Conservation (phyloP, 2,888 invertebrate species). For the Mythimna vitellina region DNA sequence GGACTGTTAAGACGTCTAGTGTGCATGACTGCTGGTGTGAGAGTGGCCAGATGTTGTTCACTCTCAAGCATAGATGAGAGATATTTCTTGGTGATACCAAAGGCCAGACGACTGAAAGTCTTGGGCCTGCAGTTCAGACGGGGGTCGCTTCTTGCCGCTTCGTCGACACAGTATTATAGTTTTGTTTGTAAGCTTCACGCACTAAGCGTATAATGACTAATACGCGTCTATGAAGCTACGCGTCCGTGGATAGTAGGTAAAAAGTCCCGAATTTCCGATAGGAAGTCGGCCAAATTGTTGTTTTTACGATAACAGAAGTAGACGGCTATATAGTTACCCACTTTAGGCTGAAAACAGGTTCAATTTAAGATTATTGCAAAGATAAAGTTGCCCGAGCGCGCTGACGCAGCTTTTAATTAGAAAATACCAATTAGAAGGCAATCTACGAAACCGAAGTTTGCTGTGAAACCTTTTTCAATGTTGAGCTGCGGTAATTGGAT, state of each 20-base stretch:
- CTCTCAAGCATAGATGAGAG: no score
- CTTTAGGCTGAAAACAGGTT: neutral
- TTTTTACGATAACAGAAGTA: neutral
- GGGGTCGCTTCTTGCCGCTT: no score
- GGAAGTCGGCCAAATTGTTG: neutral
- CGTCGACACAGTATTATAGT: no score
- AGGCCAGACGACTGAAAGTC: neutral
- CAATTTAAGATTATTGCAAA: slow-evolving; percentile 20
- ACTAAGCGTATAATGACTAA: no score
- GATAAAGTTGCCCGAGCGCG: slow-evolving; percentile 11
- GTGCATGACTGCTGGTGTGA: neutral
- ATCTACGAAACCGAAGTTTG: slow-evolving; percentile 41
- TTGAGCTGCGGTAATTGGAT: slow-evolving; percentile 37
- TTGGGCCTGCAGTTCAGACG: no score
- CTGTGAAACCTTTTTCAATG: slow-evolving; percentile 45
- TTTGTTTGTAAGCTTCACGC: no score
- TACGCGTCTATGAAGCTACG: no score
- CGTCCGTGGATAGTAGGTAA: no score
- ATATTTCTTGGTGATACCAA: neutral
- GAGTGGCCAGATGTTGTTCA: neutral
- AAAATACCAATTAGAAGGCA: slow-evolving; percentile 48
- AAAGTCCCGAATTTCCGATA: neutral
- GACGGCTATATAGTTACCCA: neutral
- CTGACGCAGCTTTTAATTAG: slow-evolving; percentile 46
- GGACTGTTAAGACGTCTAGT: neutral